A percentile compares a stretch with the other conserved stretches of the same genome.
phyloP scores from a whole-genome alignment of 2,113 vertebrate genomes.

The Heteronetta atricapilla region DNA sequence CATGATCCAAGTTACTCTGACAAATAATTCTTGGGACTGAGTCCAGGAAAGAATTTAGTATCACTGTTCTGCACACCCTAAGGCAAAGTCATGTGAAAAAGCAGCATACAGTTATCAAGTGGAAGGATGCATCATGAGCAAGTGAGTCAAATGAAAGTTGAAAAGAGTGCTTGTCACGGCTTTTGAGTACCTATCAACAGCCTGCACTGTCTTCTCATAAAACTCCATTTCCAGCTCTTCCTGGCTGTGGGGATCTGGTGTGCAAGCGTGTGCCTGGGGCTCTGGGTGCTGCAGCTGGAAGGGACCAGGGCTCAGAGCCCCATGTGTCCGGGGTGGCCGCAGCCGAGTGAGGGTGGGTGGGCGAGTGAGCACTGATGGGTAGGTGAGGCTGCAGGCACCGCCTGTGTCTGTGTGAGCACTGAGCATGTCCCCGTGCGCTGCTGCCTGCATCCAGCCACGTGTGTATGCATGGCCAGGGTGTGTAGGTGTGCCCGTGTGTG shows the following conservation, averaged over 20 bases:
- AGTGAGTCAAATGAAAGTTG: neutral
- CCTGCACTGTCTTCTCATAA: neutral
- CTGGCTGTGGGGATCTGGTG: neutral
- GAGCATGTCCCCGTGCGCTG: too few species aligned
- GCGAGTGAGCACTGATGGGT: accelerated
- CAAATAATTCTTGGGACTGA: neutral
- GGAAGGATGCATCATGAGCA: neutral
- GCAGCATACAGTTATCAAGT: neutral
- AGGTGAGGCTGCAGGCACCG: neutral
- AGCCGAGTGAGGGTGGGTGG: neutral
- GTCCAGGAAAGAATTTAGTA: neutral
- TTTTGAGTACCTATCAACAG: neutral
- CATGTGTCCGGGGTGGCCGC: neutral
- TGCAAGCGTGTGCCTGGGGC: neutral
- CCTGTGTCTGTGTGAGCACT: neutral
- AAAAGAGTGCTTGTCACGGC: neutral
- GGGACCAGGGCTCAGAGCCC: neutral
- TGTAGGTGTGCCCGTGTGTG: too few species aligned
- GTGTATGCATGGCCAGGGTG: too few species aligned
- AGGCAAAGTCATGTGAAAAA: constrained; percentile 4
- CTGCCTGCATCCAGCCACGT: accelerated
- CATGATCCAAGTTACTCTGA: neutral
- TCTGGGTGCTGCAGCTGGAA: neutral
- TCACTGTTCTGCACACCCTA: neutral
- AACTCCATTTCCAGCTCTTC: neutral